phyloP scores from a whole-genome alignment of 2,888 invertebrate species.

The Syritta pipiens region DNA sequence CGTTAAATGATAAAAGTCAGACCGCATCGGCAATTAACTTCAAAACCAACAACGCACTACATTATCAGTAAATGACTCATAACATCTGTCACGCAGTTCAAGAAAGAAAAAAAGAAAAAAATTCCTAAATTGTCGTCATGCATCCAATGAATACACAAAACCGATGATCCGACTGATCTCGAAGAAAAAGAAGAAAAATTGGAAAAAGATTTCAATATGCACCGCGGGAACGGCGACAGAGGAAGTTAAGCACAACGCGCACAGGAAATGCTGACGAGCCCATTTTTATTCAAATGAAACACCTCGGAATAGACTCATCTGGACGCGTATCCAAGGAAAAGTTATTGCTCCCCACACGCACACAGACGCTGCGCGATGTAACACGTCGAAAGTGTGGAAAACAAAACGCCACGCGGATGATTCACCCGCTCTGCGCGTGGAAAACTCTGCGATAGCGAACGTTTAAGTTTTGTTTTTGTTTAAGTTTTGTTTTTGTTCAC shows the following conservation, averaged over 20 bases:
- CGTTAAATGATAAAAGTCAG: conserved; percentile 41
- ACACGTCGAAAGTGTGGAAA: conserved; percentile 48
- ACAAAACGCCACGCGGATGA: conserved; percentile 50
- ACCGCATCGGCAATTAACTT: conserved; percentile 38
- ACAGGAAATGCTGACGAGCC: conserved; percentile 65
- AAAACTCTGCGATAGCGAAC: conserved; percentile 13
- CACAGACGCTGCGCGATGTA: neutral
- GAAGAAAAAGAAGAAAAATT: no score
- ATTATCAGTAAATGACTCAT: conserved; percentile 50
- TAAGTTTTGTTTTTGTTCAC: conserved; percentile 29
- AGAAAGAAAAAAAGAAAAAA: neutral
- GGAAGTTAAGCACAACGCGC: conserved; percentile 7
- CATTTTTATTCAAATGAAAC: conserved; percentile 64
- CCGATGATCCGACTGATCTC: conserved; percentile 18
- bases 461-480: no score
- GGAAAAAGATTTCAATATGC: no score
- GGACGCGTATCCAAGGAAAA: conserved; percentile 38
- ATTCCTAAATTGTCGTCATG: conserved; percentile 32
- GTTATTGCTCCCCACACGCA: conserved; percentile 52
- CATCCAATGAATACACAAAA: conserved; percentile 6
- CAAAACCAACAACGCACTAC: conserved; percentile 20
- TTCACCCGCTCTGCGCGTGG: conserved; percentile 30
- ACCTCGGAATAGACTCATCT: conserved; percentile 49
- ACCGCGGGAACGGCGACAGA: conserved; percentile 6
- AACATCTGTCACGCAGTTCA: conserved; percentile 30